Evolutionary conservation across 2,888 invertebrate species (phyloP), one percentile per base, ranked within the genome.

Genomic region (Euzophera pinguis): DNA sequence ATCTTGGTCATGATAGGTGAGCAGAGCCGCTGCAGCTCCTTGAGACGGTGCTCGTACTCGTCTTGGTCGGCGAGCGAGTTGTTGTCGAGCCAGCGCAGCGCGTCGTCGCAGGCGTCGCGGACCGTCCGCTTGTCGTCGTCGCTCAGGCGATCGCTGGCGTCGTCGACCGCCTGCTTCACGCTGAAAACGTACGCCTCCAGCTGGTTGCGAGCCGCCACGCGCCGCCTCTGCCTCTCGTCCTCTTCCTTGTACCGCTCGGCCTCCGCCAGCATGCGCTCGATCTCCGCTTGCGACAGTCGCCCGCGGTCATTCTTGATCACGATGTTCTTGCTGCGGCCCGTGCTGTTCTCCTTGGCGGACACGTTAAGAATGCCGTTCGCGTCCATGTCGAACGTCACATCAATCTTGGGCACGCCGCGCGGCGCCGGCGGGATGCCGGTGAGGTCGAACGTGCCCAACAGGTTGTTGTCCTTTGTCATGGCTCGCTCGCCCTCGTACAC

Each of bases 261-360:
- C 51, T 94, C 94, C 10, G 84, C 73, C 35, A 94, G 77, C 94
- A 94, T 95, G 55, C 92, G 85, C 52, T 95, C 94, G 56, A 95
- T 95, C 69, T 95, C 95, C 29, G 92, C 92, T 68, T 94, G 93
- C n/a, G 94, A 93, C 41, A 95, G 80, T 8, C 95, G 88, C 0
- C 94, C 94, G 67, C 93, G 93, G 79, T 95, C 94, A 75, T 95
- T 95, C 64, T 93, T 93, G 57, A 95, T 95, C 37, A 93, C 93
- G 57, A 95, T 95, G 63, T 93, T 92, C 70, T 92, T 93, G 13
- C 91, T 91, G 58, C 93, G 93, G 42, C 88, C 91, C 0, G 91
- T 86, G 54, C 90, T 84, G 68, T 87, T 90, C 50, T 92, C 91
- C 55, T 92, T 91, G n/a, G 96, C 96, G 0, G 94, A 92, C 0